A percentile compares a stretch with the other conserved stretches of the same genome.
These are phyloP conservation scores for Drosophila truncata DNA, from an alignment of 1,140 invertebrate genomes.

Conservation along the genomic window DNA sequence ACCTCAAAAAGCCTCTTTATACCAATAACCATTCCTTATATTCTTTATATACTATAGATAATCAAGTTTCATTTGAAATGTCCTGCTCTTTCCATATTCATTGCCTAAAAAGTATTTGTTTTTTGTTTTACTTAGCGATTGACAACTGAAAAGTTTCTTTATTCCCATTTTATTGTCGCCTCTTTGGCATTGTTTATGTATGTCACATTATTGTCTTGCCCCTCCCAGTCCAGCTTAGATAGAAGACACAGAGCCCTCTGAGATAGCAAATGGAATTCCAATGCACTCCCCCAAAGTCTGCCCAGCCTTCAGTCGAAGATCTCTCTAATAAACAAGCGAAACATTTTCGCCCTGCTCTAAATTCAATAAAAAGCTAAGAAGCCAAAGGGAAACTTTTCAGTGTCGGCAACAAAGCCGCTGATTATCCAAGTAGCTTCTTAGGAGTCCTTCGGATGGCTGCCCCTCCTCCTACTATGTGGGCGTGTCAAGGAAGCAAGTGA, in stretches of 20 bases:
- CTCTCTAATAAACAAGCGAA: constrained; percentile 60
- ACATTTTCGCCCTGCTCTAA: constrained; percentile 39
- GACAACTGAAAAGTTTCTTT: constrained; percentile 46
- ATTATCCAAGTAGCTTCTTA: constrained; percentile 50
- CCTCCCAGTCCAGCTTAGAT: constrained; percentile 4
- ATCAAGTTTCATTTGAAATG: neutral
- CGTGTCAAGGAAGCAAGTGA: constrained; percentile 51
- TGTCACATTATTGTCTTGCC: constrained; percentile 50
- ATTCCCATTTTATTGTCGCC: constrained; percentile 36
- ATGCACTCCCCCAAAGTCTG: constrained; percentile 17
- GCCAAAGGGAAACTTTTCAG: constrained; percentile 49
- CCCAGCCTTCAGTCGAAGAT: constrained; percentile 16
- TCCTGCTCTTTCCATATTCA: neutral
- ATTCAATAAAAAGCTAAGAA: constrained; percentile 52
- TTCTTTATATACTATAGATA: neutral
- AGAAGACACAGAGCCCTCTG: constrained; percentile 10
- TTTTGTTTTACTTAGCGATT: constrained; percentile 44
- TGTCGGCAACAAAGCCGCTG: constrained; percentile 55
- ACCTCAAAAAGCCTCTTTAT: neutral
- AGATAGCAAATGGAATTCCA: constrained; percentile 42
- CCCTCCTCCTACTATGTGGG: neutral
- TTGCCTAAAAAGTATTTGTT: constrained; percentile 12
- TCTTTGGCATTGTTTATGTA: constrained; percentile 42
- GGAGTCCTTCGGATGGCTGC: constrained; percentile 8
- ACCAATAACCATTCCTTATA: neutral